Percentiles rank a stretch among this genome's conserved stretches.
Evolutionary conservation across 2,888 invertebrate species (phyloP).

Genomic region (Brenthis daphne): DNA sequence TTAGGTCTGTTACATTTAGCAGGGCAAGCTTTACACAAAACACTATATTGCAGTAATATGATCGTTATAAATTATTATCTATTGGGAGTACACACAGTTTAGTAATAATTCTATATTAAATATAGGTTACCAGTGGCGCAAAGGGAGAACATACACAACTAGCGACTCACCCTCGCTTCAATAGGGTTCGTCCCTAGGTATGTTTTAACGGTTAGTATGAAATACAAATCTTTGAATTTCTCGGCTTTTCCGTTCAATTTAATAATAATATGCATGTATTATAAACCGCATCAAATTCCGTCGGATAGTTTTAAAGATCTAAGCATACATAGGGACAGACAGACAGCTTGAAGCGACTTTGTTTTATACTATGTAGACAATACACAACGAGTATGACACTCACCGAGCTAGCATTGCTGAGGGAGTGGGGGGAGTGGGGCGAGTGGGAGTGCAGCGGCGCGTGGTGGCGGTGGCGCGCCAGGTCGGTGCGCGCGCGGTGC

Average conservation of each 20-base stretch:
- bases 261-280: too few species aligned
- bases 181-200: too few species aligned
- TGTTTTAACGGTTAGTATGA: too few species aligned
- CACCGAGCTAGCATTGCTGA: conserved; percentile 86
- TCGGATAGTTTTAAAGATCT: too few species aligned
- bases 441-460: conserved; percentile 64
- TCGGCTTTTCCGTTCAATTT: too few species aligned
- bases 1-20: too few species aligned
- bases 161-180: too few species aligned
- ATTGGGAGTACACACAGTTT: neutral
- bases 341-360: too few species aligned
- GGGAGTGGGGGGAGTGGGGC: conserved; percentile 67
- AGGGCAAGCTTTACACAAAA: neutral
- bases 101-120: neutral
- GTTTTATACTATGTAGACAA: too few species aligned
- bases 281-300: too few species aligned
- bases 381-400: conserved; percentile 58
- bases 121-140: neutral
- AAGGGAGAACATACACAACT: conserved; percentile 51
- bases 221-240: too few species aligned
- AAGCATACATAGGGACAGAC: too few species aligned
- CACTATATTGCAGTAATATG: neutral
- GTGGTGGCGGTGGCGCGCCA: conserved; percentile 85
- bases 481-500: conserved; percentile 87
- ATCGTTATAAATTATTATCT: neutral